phyloP scores from a whole-genome alignment of 2,113 vertebrate species.

The Pterocles burchelli region DNA sequence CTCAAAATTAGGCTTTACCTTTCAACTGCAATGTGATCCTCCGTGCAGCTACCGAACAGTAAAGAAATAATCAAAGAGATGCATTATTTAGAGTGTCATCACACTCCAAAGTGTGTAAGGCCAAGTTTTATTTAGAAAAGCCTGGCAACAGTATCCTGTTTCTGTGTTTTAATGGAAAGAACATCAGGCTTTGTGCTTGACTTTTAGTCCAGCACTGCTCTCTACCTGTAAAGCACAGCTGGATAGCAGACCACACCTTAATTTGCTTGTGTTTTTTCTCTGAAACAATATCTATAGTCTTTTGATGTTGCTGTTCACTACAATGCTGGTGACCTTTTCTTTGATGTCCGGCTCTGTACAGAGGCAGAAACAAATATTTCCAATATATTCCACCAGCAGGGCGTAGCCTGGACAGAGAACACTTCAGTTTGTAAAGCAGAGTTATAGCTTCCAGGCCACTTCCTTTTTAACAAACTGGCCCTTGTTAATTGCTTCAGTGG shows the following conservation, averaged over 20 bases:
- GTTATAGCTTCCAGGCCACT: neutral
- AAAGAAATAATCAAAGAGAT: slow-evolving; percentile 17
- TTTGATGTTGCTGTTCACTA: neutral
- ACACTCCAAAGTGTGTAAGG: neutral
- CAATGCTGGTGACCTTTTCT: neutral
- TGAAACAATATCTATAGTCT: neutral
- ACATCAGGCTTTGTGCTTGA: neutral
- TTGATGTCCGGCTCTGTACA: neutral
- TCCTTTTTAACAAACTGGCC: neutral
- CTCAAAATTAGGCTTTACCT: neutral
- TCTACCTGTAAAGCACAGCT: neutral
- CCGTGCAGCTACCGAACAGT: neutral
- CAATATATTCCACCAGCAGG: neutral
- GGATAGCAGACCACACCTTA: neutral
- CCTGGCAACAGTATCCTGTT: neutral
- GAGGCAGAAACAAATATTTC: neutral
- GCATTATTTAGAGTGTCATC: slow-evolving; percentile 11
- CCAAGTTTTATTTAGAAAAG: neutral
- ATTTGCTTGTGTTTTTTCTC: neutral
- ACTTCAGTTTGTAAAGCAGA: neutral
- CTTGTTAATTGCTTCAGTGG: neutral
- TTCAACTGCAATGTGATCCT: neutral
- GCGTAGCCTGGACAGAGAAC: neutral
- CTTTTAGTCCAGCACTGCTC: neutral
- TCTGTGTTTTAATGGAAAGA: neutral